phyloP scores from a whole-genome alignment of 2,888 invertebrate genomes.

The Spilosoma lubricipeda region DNA sequence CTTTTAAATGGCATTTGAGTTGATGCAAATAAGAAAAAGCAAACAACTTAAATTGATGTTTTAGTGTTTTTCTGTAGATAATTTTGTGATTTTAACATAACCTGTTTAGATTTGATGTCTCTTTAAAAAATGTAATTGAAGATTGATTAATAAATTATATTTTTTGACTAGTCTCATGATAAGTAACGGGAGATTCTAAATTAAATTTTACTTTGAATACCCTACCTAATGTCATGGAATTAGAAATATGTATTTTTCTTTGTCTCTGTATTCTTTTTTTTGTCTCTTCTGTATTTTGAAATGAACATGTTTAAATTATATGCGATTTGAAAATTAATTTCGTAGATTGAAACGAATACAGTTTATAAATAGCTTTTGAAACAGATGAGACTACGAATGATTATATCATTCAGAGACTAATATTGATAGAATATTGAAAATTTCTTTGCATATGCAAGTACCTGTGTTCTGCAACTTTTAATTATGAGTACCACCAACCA shows the following conservation, averaged over 20 bases:
- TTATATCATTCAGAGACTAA: neutral
- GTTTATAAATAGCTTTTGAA: too few relatives aligned
- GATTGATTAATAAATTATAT: neutral
- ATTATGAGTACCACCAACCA: neutral
- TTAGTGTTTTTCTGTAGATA: neutral
- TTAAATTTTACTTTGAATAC: neutral
- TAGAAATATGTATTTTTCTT: too few relatives aligned
- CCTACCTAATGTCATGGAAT: neutral
- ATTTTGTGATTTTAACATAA: neutral
- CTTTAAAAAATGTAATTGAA: neutral
- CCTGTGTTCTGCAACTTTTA: neutral
- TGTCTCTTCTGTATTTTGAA: too few relatives aligned
- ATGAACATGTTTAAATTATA: too few relatives aligned
- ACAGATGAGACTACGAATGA: too few relatives aligned
- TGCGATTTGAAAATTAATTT: too few relatives aligned
- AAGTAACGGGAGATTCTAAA: neutral
- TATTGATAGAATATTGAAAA: too few relatives aligned
- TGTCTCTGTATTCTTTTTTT: too few relatives aligned
- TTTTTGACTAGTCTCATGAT: neutral
- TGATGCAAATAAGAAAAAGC: constrained; percentile 7
- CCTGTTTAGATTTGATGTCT: neutral
- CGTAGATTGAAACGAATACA: neutral
- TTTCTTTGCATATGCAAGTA: too few relatives aligned
- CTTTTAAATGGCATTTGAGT: neutral
- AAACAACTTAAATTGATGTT: neutral